Percentiles rank a stretch among this genome's conserved stretches.
Evolutionary conservation across 1,140 invertebrate species (phyloP).

Genomic region (Aporrectodea caliginosa): DNA sequence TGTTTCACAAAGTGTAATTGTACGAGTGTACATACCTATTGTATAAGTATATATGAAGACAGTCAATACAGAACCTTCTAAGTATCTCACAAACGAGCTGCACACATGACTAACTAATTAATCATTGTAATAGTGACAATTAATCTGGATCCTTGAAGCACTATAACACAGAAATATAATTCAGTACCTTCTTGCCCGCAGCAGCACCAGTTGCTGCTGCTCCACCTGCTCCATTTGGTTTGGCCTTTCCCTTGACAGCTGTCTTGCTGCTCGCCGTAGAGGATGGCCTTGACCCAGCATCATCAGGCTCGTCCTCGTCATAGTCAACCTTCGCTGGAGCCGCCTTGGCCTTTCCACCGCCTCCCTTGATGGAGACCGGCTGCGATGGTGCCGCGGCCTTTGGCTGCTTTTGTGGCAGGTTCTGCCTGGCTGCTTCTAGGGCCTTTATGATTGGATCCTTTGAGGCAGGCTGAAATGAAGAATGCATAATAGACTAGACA

Average conservation of each 20-base stretch:
- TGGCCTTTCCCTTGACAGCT: conserved; percentile 59
- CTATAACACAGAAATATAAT: too few species aligned
- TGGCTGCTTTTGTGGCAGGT: conserved; percentile 71
- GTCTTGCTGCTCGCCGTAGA: conserved; percentile 72
- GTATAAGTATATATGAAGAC: too few species aligned
- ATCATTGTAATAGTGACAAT: too few species aligned
- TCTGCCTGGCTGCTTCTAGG: conserved; percentile 79
- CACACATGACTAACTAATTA: too few species aligned
- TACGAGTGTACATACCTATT: too few species aligned
- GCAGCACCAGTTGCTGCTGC: conserved; percentile 34
- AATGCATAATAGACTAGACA: too few species aligned
- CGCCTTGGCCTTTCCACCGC: too few species aligned
- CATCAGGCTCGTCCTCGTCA: conserved; percentile 9
- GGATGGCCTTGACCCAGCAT: conserved; percentile 51
- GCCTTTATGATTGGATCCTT: conserved; percentile 72
- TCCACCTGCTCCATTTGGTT: conserved; percentile 59
- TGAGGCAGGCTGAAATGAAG: conserved; percentile 66
- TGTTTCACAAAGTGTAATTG: too few species aligned
- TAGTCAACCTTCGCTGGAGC: background rate
- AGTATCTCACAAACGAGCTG: too few species aligned
- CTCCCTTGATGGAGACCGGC: background rate
- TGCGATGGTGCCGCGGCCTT: conserved; percentile 17
- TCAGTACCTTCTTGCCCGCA: conserved; percentile 16
- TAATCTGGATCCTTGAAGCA: too few species aligned
- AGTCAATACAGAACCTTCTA: too few species aligned